phyloP scores from a whole-genome alignment of 2,888 invertebrate species.

The Metopia argyrocephala region DNA sequence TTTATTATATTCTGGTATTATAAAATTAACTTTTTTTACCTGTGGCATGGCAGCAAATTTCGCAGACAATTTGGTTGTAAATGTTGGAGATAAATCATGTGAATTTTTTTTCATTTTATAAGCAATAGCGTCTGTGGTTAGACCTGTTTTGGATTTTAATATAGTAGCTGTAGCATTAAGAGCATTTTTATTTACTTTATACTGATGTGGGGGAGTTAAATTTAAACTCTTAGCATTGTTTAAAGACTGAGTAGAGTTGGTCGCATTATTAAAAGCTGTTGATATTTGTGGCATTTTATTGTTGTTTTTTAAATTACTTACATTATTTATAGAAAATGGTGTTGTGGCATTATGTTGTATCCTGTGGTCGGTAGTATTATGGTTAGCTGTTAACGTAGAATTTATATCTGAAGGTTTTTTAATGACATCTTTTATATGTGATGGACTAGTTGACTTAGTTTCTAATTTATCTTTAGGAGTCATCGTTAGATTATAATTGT shows the following conservation, averaged over 20 bases:
- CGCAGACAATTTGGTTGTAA: neutral
- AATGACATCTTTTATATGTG: constrained; percentile 2
- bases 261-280: constrained; percentile 50
- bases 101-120: constrained; percentile 33
- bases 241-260: neutral
- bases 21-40: constrained; percentile 58
- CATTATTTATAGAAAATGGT: constrained; percentile 65
- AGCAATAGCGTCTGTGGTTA: neutral
- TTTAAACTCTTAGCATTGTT: constrained; percentile 59
- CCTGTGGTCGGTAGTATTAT: constrained; percentile 38
- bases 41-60: neutral
- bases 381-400: constrained; percentile 36
- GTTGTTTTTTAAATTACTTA: constrained; percentile 65
- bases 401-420: constrained; percentile 35
- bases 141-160: constrained; percentile 37
- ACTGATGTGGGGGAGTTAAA: constrained; percentile 67
- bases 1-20: constrained; percentile 46
- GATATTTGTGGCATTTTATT: constrained; percentile 44
- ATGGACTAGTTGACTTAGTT: constrained; percentile 3
- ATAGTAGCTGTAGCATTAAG: constrained; percentile 30
- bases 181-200: constrained; percentile 65
- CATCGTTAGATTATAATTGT: neutral
- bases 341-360: constrained; percentile 31
- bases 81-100: constrained; percentile 39
- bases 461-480: constrained; percentile 31